Percentiles rank a stretch among this genome's conserved stretches.
Evolutionary conservation across 2,888 invertebrate genomes (phyloP).

Genomic region (Taphrorychus bicolor): DNA sequence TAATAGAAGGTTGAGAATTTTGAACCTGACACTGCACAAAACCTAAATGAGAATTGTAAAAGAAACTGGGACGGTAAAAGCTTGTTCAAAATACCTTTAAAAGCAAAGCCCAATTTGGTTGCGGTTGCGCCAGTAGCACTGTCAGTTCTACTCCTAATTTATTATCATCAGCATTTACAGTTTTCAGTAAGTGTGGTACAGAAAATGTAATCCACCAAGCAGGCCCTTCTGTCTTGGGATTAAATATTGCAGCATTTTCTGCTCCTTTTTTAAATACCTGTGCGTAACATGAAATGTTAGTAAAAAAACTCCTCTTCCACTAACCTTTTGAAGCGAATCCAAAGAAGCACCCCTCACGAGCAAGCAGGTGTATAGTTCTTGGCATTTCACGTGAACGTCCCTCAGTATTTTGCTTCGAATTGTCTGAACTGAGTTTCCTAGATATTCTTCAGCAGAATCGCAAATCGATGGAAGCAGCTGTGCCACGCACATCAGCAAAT

Average conservation of each 20-base stretch:
- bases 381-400: conserved; percentile 84
- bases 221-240: conserved; percentile 64
- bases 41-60: conserved; percentile 63
- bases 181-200: conserved; percentile 66
- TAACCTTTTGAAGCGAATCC: conserved; percentile 78
- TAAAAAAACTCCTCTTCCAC: neutral
- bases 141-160: conserved; percentile 71
- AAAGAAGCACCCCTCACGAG: conserved; percentile 77
- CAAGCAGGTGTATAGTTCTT: conserved; percentile 77
- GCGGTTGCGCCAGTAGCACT: conserved; percentile 77
- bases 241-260: conserved; percentile 65
- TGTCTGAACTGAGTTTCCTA: conserved; percentile 63
- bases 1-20: conserved; percentile 67
- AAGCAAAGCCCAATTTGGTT: conserved; percentile 78
- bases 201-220: conserved; percentile 76
- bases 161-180: too few relatives aligned
- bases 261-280: conserved; percentile 65
- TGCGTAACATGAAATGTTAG: neutral
- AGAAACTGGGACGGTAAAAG: neutral
- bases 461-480: conserved; percentile 77
- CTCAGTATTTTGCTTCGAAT: conserved; percentile 73
- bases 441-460: conserved; percentile 67
- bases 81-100: conserved; percentile 70
- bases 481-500: conserved; percentile 77
- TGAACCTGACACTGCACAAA: conserved; percentile 74